Base-by-base conservation (phyloP, 2,113 vertebrate species). In the Megaceryle maxima region DNA sequence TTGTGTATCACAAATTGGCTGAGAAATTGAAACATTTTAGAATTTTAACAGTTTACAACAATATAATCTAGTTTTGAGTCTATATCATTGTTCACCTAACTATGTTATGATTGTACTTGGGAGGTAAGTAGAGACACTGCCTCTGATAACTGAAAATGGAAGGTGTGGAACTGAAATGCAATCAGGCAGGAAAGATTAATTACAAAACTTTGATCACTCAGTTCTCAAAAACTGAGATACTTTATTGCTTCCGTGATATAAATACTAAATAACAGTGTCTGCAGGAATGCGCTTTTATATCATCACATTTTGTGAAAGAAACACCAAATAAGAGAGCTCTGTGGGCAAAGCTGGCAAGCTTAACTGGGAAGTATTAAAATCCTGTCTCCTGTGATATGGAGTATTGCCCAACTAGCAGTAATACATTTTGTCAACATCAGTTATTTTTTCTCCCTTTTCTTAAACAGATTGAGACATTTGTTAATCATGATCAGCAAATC, bases 101-200 rank as follows among this genome's bases (percentile, higher is more conserved):
- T 56, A 13, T 68, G 48, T 76, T 94, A 73, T 39, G 25, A 88
- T 73, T 97, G 53, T 83, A 74, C 29, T 83, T 93, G 56, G 41
- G 57, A 82, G 51, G 25, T 81, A 96, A 94, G 79, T 57, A 94
- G 83, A 87, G 82, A 6, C 64, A 41, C 29, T 83, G 26, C 63
- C 15, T 91, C 67, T 96, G 59, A 93, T 81, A 43, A 70, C 39
- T 96, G 75, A 87, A 97, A 95, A 81, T 64, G 43, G 79, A 94
- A 96, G 33, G 31, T 87, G 12, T 87, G 41, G 35, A 96, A 88
- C 28, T 78, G 73, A 96, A 97, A 93, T 68, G 26, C 69, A 92
- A 59, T 82, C 93, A 97, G 89, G 43, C 51, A 90, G 67, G 57
- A 91, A 96, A 89, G 28, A 94, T 95, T 96, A 97, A 97, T 97